phyloP scores from a whole-genome alignment of 2,797 vertebrate genomes.

The Manis crassicaudata region DNA sequence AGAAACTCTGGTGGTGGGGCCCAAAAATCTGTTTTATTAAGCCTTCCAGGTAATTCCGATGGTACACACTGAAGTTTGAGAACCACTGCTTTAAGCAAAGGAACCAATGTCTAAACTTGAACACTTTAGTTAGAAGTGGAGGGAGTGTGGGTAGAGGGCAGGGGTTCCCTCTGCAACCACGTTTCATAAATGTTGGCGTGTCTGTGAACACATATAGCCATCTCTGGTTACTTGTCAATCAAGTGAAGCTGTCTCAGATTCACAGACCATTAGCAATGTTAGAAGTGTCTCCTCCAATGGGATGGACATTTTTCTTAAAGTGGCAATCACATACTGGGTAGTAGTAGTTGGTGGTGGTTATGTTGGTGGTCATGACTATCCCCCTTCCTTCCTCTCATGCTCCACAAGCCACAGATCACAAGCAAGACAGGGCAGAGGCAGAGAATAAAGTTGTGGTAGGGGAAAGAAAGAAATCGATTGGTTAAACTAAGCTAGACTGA shows the following conservation, averaged over 20 bases:
- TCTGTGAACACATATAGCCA: neutral
- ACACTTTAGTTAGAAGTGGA: neutral
- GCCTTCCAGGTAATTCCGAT: neutral
- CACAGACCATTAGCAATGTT: neutral
- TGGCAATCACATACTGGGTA: neutral
- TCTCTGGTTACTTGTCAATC: neutral
- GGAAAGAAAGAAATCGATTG: neutral
- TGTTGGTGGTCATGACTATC: neutral
- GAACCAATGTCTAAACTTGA: neutral
- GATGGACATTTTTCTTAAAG: neutral
- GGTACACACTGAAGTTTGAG: neutral
- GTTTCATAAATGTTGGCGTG: neutral
- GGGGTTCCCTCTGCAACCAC: neutral
- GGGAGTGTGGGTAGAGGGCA: neutral
- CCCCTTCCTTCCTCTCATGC: neutral
- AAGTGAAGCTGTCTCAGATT: neutral
- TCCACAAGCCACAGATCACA: constrained; percentile 36
- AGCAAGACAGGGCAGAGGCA: neutral
- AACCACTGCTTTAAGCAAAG: neutral
- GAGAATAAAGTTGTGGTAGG: neutral
- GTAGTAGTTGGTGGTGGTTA: neutral
- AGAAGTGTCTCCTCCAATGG: neutral
- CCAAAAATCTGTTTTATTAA: neutral
- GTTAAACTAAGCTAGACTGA: neutral
- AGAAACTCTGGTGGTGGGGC: neutral